Evolutionary conservation across 1,140 invertebrate species (phyloP).

Genomic region (Drosophila jambulina): DNA sequence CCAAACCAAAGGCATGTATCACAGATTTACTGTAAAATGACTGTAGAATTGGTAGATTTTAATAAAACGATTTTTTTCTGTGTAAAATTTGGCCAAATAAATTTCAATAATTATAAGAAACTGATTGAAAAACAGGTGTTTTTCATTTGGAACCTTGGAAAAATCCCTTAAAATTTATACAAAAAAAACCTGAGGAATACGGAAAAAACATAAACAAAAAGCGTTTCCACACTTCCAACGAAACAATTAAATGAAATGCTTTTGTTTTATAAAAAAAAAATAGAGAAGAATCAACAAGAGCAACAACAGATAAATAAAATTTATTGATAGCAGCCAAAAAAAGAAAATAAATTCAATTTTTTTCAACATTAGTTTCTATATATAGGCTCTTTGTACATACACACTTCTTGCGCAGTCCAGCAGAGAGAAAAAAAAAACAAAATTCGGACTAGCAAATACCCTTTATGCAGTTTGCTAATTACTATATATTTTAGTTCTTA

Average conservation of each 20-base stretch:
- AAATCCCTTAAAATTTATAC: not conserved
- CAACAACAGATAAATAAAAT: constrained; percentile 37
- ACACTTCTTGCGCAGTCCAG: constrained; percentile 31
- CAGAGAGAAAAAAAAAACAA: constrained; percentile 1
- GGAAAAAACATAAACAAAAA: constrained; percentile 11
- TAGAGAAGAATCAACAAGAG: constrained; percentile 18
- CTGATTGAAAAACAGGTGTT: not conserved
- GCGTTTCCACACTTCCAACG: constrained; percentile 6
- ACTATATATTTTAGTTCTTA: too few species aligned
- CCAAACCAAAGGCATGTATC: too few species aligned
- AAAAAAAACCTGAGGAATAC: not conserved
- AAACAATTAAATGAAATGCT: constrained; percentile 11
- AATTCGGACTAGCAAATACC: not conserved
- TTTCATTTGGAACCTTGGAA: constrained; percentile 5
- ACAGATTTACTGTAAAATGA: too few species aligned
- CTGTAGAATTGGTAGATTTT: too few species aligned
- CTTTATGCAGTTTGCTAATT: not conserved
- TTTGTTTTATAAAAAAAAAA: constrained; percentile 18
- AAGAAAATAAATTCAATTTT: constrained; percentile 18
- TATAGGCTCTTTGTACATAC: constrained; percentile 23
- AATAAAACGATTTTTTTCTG: not conserved
- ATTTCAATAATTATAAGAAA: not conserved
- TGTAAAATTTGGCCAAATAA: not conserved
- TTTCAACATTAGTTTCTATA: constrained; percentile 41
- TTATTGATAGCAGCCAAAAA: constrained; percentile 47